Conservation (phyloP, 1,140 invertebrate species). For the Acyrthosiphon pisum region DNA sequence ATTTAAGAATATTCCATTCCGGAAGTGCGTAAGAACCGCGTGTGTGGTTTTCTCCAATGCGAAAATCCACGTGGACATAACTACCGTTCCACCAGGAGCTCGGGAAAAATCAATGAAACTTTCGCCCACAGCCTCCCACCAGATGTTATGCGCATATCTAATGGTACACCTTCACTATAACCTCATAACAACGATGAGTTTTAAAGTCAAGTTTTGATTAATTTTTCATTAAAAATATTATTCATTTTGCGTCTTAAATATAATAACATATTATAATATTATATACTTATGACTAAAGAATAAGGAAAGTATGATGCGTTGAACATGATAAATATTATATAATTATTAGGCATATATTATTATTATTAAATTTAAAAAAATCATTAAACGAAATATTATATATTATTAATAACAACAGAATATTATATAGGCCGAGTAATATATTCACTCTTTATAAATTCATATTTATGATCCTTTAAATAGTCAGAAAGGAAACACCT, state of each 20-base stretch:
- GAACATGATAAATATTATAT: neutral
- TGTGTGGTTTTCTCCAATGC: constrained; percentile 9
- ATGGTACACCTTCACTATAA: neutral
- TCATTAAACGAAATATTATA: neutral
- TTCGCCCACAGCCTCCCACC: constrained; percentile 41
- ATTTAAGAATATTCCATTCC: neutral
- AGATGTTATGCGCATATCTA: neutral
- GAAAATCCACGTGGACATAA: constrained; percentile 37
- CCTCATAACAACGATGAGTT: neutral
- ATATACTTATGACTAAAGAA: too few species aligned
- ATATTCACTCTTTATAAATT: neutral
- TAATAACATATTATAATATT: neutral
- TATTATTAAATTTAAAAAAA: too few species aligned
- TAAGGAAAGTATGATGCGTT: neutral
- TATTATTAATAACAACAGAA: neutral
- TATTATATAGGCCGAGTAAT: neutral
- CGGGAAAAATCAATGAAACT: constrained; percentile 52
- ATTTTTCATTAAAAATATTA: neutral
- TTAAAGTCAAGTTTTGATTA: neutral
- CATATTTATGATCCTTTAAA: constrained; percentile 36
- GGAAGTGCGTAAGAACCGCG: constrained; percentile 14
- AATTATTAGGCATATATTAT: too few species aligned
- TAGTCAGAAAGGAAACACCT: constrained; percentile 42
- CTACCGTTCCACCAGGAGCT: constrained; percentile 1
- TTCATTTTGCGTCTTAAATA: neutral